phyloP scores from a whole-genome alignment of 2,113 vertebrate species.

The Triplophysa rosa region DNA sequence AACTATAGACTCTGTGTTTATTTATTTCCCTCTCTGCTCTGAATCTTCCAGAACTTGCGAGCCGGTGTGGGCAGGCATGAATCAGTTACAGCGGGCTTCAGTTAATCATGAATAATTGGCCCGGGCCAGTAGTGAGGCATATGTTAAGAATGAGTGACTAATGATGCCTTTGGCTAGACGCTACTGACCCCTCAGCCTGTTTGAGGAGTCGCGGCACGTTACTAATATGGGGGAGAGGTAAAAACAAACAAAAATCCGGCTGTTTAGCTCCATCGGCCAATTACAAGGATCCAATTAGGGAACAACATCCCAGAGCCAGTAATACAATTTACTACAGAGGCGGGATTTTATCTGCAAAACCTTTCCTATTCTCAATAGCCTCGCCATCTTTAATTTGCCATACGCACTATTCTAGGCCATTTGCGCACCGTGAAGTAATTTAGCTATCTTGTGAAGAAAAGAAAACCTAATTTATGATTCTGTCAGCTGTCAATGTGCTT shows the following conservation, averaged over 20 bases:
- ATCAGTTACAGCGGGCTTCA: slow-evolving; percentile 38
- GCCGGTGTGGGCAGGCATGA: slow-evolving; percentile 31
- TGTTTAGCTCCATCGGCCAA: slow-evolving; percentile 58
- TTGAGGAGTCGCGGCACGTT: slow-evolving; percentile 59
- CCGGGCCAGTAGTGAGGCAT: slow-evolving; percentile 46
- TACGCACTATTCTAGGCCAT: slow-evolving; percentile 31
- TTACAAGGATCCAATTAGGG: slow-evolving; percentile 62
- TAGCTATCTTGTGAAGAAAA: slow-evolving; percentile 5
- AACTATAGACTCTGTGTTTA: slow-evolving; percentile 21
- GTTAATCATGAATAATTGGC: slow-evolving; percentile 54
- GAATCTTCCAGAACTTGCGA: slow-evolving; percentile 16
- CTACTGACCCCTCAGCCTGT: slow-evolving; percentile 44
- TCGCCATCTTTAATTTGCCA: slow-evolving; percentile 40
- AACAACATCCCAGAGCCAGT: slow-evolving; percentile 56
- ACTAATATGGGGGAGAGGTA: slow-evolving; percentile 57
- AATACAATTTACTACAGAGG: slow-evolving; percentile 51
- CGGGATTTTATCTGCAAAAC: slow-evolving; percentile 44
- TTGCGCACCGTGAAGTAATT: slow-evolving; percentile 29
- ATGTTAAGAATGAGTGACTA: slow-evolving; percentile 57
- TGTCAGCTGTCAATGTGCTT: neutral
- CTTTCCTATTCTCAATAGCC: slow-evolving; percentile 34
- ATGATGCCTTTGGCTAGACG: slow-evolving; percentile 53
- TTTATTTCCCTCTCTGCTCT: slow-evolving; percentile 27
- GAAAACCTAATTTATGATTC: slow-evolving; percentile 15
- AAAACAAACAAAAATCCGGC: slow-evolving; percentile 64